A percentile compares a stretch with the other conserved stretches of the same genome.
Evolutionary conservation across 2,113 vertebrate species (phyloP).

Genomic region (Callaeas wilsoni): DNA sequence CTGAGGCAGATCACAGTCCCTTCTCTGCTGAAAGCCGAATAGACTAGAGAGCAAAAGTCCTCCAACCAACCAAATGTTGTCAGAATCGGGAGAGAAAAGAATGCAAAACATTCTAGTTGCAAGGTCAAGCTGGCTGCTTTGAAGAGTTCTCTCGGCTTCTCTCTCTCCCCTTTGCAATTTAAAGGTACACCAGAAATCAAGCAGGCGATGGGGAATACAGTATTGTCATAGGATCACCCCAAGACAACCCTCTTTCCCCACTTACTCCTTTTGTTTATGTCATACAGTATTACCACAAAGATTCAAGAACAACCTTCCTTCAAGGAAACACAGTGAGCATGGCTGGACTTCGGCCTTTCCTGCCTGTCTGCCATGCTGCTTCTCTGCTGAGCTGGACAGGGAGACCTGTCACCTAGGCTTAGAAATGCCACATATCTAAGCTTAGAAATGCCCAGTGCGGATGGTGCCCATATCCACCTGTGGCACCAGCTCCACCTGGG

Average conservation of each 20-base stretch:
- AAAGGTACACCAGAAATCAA: too few relatives aligned
- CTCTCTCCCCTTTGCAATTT: too few relatives aligned
- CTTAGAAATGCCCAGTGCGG: background rate
- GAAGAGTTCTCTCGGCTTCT: too few relatives aligned
- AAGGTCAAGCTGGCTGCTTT: too few relatives aligned
- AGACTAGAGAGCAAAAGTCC: too few relatives aligned
- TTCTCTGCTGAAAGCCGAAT: too few relatives aligned
- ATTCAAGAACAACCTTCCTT: background rate
- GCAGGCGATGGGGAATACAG: too few relatives aligned
- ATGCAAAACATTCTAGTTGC: too few relatives aligned
- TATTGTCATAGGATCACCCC: too few relatives aligned
- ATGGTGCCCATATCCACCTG: fast-evolving
- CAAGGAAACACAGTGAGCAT: background rate
- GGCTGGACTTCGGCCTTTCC: background rate
- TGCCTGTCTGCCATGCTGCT: background rate
- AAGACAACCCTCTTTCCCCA: background rate
- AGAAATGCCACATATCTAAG: background rate
- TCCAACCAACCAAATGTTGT: too few relatives aligned
- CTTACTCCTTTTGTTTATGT: background rate
- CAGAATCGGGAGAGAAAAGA: too few relatives aligned
- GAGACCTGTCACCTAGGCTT: background rate
- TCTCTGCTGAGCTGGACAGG: background rate
- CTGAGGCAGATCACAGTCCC: too few relatives aligned
- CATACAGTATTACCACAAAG: background rate
- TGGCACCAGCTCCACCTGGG: background rate